Evolutionary conservation across 2,888 invertebrate genomes (phyloP).

Genomic region (Therioaphis trifolii): DNA sequence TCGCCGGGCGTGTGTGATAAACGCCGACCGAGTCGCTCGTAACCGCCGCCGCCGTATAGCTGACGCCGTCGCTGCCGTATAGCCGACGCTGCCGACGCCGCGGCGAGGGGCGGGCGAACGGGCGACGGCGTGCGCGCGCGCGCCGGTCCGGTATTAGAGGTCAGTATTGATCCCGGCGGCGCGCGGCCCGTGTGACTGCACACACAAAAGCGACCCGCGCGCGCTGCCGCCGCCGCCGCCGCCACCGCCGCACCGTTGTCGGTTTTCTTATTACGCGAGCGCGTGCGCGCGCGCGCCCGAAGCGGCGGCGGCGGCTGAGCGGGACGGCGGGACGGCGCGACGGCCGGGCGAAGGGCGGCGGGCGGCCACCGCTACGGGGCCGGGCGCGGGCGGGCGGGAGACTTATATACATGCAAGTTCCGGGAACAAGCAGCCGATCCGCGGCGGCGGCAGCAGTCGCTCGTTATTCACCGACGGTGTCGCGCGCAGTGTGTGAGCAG

Average conservation of each 20-base stretch:
- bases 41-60: slow-evolving; percentile 13
- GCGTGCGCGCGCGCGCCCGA: not conserved
- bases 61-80: not conserved
- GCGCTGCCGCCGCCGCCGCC: slow-evolving; percentile 17
- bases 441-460: slow-evolving; percentile 49
- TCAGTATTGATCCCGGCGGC: slow-evolving; percentile 61
- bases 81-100: slow-evolving; percentile 10
- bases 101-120: not conserved
- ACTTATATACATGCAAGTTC: slow-evolving; percentile 49
- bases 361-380: no score
- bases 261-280: slow-evolving; percentile 36
- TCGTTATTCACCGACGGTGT: slow-evolving; percentile 59
- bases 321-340: not conserved
- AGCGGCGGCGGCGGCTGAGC: not conserved
- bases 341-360: not conserved
- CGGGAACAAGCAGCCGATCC: slow-evolving; percentile 61
- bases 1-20: not conserved
- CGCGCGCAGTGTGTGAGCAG: slow-evolving; percentile 39
- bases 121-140: slow-evolving; percentile 24
- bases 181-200: slow-evolving; percentile 59
- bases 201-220: slow-evolving; percentile 50
- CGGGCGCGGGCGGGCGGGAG: not conserved
- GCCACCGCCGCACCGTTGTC: slow-evolving; percentile 43
- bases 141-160: slow-evolving; percentile 59
- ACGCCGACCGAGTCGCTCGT: not conserved